These are phyloP conservation scores for Mobula hypostoma DNA, from an alignment of 2,113 vertebrate genomes.

Conservation along the genomic window DNA sequence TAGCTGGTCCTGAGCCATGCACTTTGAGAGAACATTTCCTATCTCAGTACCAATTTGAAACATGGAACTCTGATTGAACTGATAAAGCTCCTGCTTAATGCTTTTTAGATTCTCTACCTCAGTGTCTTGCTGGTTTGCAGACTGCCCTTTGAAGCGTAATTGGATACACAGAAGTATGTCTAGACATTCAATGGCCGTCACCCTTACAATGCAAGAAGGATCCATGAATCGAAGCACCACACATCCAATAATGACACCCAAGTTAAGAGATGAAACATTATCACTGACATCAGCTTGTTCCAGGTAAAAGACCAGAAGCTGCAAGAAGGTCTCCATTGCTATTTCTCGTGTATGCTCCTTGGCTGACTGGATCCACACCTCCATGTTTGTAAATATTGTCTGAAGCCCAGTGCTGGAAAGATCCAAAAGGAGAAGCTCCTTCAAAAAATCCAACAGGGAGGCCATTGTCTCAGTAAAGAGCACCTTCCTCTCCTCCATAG, in stretches of 20 bases:
- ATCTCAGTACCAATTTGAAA: neutral
- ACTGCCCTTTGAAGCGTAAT: neutral
- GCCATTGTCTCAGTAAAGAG: slow-evolving; percentile 65
- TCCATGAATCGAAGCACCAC: slow-evolving; percentile 68
- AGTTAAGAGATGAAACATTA: slow-evolving; percentile 65
- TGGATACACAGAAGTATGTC: slow-evolving; percentile 41
- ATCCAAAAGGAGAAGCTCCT: slow-evolving; percentile 60
- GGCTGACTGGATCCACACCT: slow-evolving; percentile 70
- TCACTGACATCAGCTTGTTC: slow-evolving; percentile 67
- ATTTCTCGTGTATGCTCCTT: slow-evolving; percentile 71
- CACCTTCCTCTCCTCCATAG: slow-evolving; percentile 39
- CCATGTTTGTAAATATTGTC: slow-evolving; percentile 75
- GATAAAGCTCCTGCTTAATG: neutral
- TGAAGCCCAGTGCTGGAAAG: slow-evolving; percentile 75
- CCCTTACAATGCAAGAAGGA: slow-evolving; percentile 53
- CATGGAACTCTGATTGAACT: neutral
- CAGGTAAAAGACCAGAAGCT: slow-evolving; percentile 67
- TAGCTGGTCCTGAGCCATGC: neutral
- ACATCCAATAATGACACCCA: slow-evolving; percentile 62
- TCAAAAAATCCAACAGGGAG: slow-evolving; percentile 70
- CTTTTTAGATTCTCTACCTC: slow-evolving; percentile 1
- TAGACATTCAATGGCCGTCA: slow-evolving; percentile 60
- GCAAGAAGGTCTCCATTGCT: slow-evolving; percentile 58
- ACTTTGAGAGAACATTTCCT: neutral
- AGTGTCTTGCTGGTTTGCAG: neutral